Base-by-base conservation (phyloP, 1,140 invertebrate species). In the Ctenoplectra terminalis region DNA sequence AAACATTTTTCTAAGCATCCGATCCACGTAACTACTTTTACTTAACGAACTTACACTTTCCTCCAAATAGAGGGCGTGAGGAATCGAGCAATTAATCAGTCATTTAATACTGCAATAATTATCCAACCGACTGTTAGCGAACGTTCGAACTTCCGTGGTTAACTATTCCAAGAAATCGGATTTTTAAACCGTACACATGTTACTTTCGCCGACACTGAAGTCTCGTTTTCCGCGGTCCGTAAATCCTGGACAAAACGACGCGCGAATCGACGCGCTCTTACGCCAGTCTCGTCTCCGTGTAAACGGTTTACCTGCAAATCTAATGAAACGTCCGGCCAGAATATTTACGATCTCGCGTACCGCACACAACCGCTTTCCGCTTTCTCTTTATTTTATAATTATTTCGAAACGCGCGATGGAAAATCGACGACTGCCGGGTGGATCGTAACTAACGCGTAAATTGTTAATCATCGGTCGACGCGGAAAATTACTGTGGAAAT, bases 341-440 rank as follows among this genome's bases (percentile, higher is more conserved):
- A 74, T 17, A 80, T 80, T 80, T 80, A 80, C 77, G 77, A 64
- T 74, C 60, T 43, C 46, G 26, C 29, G 6, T 13, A 20, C 40
- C 20, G 26, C 40, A n/a, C 3, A 17, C 4, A 11, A 11, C 23
- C 20, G 8, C 1, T 34, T 63, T 26, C 9, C 52, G 67, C 67
- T 72, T 79, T 71, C 76, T 72, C 71, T 58, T 63, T 17, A 50
- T 63, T 64, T 73, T 73, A 73, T 74, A 73, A 80, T 79, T 79
- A 71, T 60, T 50, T 29, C 23, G 76, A 29, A 37, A 60, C 50
- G 60, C 31, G 17, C 13, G 29, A 11, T 13, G 34, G 54, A 61
- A 60, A 48, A 71, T 72, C 67, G 50, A 17, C 43, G 34, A 50
- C 20, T 15, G 66, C 29, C 17, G 13, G 6, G 11, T 1, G 29